Evolutionary conservation across 2,113 vertebrate genomes (phyloP), one percentile per base, ranked within the genome.

Genomic region (Ophthalmolycus amberensis): DNA sequence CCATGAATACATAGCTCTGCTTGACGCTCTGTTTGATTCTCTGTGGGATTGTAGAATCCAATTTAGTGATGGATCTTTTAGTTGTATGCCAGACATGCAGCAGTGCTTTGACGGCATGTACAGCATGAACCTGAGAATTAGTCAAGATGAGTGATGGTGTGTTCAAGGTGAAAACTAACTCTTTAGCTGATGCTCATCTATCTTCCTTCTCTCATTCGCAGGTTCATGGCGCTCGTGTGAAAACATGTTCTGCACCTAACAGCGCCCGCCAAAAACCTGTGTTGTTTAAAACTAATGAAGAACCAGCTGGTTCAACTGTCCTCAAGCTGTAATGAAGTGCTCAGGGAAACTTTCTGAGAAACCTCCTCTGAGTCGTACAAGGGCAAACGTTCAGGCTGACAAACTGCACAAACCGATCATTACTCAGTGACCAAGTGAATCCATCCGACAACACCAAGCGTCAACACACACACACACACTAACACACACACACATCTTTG

Each of bases 81-180:
- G 50, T 70, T 77, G 42, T 38, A 65, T 77, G 84, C 80, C 77
- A 80, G 65, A 58, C 77, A 85, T 54, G 42, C 75, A 56, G 71
- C 67, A 50, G 46, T 42, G 52, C 72, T 84, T 79, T 83, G 87
- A 76, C 85, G 54, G 29, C 70, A 75, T 63, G 70, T 82, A 69
- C 68, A 73, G 81, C 25, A 66, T 34, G 74, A 80, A 83, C 83
- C 80, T 78, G 71, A 78, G 71, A 89, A 94, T 94, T 92, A 90
- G 89, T 94, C 91, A 92, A 79, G 78, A 91, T 92, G 92, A 95
- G 68, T 81, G 91, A 95, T 94, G 90, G 67, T 42, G 81, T 88
- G 89, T 89, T 92, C 89, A 88, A 92, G 91, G 92, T 94, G 90
- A 93, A 93, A 94, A 94, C 91, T 71, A 93, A 93, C 88, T 90